These are phyloP conservation scores for Pionites leucogaster DNA, from an alignment of 2,113 vertebrate genomes.

Conservation along the genomic window DNA sequence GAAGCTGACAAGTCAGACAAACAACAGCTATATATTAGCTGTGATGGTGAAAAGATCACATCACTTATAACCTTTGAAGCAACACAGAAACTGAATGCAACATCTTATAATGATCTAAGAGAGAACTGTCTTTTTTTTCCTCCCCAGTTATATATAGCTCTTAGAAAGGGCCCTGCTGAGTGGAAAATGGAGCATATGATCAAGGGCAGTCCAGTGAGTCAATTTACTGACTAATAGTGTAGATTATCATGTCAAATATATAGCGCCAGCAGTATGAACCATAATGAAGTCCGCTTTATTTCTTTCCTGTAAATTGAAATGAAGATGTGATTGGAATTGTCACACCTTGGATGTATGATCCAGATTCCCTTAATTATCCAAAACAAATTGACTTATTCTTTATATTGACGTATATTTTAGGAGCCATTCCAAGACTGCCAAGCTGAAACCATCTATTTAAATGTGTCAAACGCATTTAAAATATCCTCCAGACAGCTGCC, in stretches of 20 bases:
- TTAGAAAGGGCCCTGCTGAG: slow-evolving; percentile 40
- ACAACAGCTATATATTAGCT: slow-evolving; percentile 13
- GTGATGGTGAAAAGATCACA: slow-evolving; percentile 15
- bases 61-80: slow-evolving; percentile 47
- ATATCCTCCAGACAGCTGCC: neutral
- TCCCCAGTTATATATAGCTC: slow-evolving; percentile 48
- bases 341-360: neutral
- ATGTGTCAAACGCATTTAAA: neutral
- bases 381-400: slow-evolving; percentile 39
- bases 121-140: neutral
- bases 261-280: slow-evolving; percentile 1
- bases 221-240: slow-evolving; percentile 62
- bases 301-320: slow-evolving; percentile 43
- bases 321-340: slow-evolving; percentile 33
- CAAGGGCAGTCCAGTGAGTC: slow-evolving; percentile 62
- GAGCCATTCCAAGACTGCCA: neutral
- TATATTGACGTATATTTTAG: slow-evolving; percentile 7
- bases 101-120: slow-evolving; percentile 39
- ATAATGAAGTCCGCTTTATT: slow-evolving; percentile 35
- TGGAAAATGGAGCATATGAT: slow-evolving; percentile 51
- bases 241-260: slow-evolving; percentile 63
- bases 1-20: slow-evolving; percentile 19
- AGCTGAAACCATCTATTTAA: slow-evolving; percentile 25
- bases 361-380: slow-evolving; percentile 16
- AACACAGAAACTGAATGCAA: neutral